Percentiles rank a stretch among this genome's conserved stretches.
Evolutionary conservation across 2,888 invertebrate genomes (phyloP).

Genomic region (Sminthurides aquaticus): DNA sequence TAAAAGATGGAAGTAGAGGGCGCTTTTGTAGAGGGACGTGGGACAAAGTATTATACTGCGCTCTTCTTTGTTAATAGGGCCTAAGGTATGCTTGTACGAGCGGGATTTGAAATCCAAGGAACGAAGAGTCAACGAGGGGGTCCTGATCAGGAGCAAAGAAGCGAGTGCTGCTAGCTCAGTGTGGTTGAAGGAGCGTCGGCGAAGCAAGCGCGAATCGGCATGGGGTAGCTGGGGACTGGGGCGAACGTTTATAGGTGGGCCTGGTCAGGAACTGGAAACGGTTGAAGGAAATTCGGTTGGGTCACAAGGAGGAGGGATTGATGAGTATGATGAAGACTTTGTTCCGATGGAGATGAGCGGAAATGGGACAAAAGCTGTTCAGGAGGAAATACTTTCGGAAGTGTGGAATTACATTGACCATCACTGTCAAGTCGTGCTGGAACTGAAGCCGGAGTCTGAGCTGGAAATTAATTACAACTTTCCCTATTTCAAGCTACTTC

Average conservation of each 20-base stretch:
- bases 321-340: slow-evolving; percentile 12
- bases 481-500: slow-evolving; percentile 24
- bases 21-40: too few species aligned
- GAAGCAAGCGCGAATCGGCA: not conserved
- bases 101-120: not conserved
- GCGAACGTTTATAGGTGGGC: slow-evolving; percentile 7
- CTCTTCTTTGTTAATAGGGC: too few species aligned
- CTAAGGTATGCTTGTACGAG: not conserved
- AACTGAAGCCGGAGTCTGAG: not conserved
- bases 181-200: not conserved
- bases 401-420: slow-evolving; percentile 15
- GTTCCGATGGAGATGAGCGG: not conserved
- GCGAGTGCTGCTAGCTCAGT: not conserved
- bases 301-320: not conserved
- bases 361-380: not conserved
- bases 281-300: not conserved
- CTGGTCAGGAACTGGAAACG: slow-evolving; percentile 6
- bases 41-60: too few species aligned
- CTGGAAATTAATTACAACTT: slow-evolving; percentile 6
- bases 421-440: slow-evolving; percentile 5
- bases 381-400: slow-evolving; percentile 5
- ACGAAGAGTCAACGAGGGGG: not conserved
- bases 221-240: not conserved
- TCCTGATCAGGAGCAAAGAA: not conserved
- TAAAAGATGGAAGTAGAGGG: not conserved